A percentile compares a stretch with the other conserved stretches of the same genome.
Evolutionary conservation across 2,113 vertebrate genomes (phyloP).

Genomic region (Rhineura floridana): DNA sequence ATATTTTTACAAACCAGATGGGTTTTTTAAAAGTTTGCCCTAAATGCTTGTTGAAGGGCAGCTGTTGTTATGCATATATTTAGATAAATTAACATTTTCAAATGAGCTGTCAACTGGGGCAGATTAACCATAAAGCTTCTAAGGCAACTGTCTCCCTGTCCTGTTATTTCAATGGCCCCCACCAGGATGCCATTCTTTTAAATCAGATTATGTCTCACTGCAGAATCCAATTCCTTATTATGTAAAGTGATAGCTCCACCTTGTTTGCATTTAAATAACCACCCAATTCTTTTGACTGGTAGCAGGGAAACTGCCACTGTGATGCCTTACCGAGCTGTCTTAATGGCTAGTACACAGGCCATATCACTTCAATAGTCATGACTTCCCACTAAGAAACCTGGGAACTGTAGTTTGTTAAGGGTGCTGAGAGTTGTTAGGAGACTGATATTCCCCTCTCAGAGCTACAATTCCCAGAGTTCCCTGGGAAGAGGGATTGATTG

Average conservation of each 20-base stretch:
- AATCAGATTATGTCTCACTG: not conserved
- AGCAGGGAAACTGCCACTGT: not conserved
- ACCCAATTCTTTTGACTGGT: not conserved
- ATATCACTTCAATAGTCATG: too few species aligned
- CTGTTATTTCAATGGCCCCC: not conserved
- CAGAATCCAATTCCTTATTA: not conserved
- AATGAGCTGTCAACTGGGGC: not conserved
- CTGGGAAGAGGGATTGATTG: too few species aligned
- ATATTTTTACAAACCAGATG: too few species aligned
- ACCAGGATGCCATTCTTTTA: not conserved
- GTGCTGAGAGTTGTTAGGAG: too few species aligned
- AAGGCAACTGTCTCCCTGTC: too few species aligned
- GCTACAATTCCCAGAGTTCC: too few species aligned
- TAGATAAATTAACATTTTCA: slow-evolving; percentile 3
- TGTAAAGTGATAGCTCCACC: not conserved
- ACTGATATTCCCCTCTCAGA: too few species aligned
- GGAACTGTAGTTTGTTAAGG: too few species aligned
- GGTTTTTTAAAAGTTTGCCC: too few species aligned
- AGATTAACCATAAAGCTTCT: not conserved
- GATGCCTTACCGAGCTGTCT: not conserved
- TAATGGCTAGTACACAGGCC: not conserved
- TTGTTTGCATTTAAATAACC: not conserved
- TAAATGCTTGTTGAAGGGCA: too few species aligned
- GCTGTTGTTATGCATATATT: not conserved
- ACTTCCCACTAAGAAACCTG: too few species aligned